Conservation (phyloP, 2,797 vertebrate species). For the Anableps anableps region DNA sequence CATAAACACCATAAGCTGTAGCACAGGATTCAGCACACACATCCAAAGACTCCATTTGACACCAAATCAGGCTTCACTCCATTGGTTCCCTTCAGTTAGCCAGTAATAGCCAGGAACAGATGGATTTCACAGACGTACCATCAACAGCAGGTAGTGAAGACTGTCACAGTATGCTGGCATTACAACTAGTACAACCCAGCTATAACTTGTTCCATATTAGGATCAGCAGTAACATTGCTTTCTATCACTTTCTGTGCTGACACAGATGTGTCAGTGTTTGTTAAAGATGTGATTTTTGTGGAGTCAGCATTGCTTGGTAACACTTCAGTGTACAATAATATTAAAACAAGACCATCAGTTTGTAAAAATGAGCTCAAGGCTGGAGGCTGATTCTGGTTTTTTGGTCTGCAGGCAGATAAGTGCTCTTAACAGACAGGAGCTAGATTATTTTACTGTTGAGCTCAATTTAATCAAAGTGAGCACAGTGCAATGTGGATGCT, state of each 20-base stretch:
- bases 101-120: slow-evolving; percentile 61
- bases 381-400: neutral
- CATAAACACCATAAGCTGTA: slow-evolving; percentile 73
- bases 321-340: slow-evolving; percentile 16
- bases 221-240: slow-evolving; percentile 35
- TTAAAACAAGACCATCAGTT: neutral
- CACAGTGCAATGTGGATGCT: neutral
- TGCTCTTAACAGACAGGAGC: neutral
- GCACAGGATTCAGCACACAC: slow-evolving; percentile 48
- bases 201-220: slow-evolving; percentile 36
- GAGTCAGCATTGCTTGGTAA: slow-evolving; percentile 11
- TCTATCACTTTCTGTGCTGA: slow-evolving; percentile 29
- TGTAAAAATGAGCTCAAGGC: neutral
- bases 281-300: slow-evolving; percentile 14
- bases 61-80: slow-evolving; percentile 71
- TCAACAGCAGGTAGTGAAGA: slow-evolving; percentile 48
- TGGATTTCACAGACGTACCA: slow-evolving; percentile 61
- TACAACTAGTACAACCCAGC: slow-evolving; percentile 27
- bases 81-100: slow-evolving; percentile 64
- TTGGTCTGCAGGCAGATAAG: neutral
- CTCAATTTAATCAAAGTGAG: slow-evolving; percentile 4
- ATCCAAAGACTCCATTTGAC: slow-evolving; percentile 73
- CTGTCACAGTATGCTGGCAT: slow-evolving; percentile 38
- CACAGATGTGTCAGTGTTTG: slow-evolving; percentile 22
- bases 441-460: neutral